Percentiles rank a stretch among this genome's conserved stretches.
Evolutionary conservation across 2,888 invertebrate species (phyloP).

Genomic region (Acanthacorydalis orientalis): DNA sequence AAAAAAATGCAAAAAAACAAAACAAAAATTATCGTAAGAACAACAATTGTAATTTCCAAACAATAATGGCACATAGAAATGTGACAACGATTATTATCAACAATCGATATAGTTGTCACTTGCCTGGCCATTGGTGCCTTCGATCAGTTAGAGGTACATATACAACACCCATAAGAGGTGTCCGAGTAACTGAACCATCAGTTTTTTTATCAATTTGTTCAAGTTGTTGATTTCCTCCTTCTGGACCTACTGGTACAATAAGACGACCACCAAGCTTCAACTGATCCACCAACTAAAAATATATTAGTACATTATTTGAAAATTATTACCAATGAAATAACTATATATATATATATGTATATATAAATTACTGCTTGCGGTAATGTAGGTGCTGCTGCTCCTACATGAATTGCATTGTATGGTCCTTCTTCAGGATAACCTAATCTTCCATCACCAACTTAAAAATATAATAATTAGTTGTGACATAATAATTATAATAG

Average conservation of each 20-base stretch:
- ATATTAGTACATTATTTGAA: not conserved
- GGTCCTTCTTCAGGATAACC: conserved; percentile 63
- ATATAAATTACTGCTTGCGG: conserved; percentile 46
- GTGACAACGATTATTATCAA: not conserved
- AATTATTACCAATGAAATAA: not conserved
- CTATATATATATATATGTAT: not conserved
- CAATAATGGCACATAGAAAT: not conserved
- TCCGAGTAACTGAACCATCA: conserved; percentile 60
- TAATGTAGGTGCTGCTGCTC: conserved; percentile 67
- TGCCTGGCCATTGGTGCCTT: conserved; percentile 45
- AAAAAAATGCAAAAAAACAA: not conserved
- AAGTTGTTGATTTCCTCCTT: conserved; percentile 72
- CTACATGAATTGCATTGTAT: conserved; percentile 87
- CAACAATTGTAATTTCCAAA: not conserved
- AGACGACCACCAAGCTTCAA: conserved; percentile 84
- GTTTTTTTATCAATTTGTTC: conserved; percentile 76
- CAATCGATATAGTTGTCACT: conserved; percentile 17
- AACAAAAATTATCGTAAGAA: not conserved
- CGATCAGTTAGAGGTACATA: conserved; percentile 93
- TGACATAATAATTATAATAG: not conserved
- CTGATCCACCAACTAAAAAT: conserved; percentile 61
- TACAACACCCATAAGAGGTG: conserved; percentile 83
- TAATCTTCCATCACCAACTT: conserved; percentile 78
- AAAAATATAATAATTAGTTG: conserved; percentile 9
- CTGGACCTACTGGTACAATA: conserved; percentile 78